A percentile compares a stretch with the other conserved stretches of the same genome.
These are phyloP conservation scores for Odobenus rosmarus DNA, from an alignment of 2,113 vertebrate genomes.

Conservation along the genomic window DNA sequence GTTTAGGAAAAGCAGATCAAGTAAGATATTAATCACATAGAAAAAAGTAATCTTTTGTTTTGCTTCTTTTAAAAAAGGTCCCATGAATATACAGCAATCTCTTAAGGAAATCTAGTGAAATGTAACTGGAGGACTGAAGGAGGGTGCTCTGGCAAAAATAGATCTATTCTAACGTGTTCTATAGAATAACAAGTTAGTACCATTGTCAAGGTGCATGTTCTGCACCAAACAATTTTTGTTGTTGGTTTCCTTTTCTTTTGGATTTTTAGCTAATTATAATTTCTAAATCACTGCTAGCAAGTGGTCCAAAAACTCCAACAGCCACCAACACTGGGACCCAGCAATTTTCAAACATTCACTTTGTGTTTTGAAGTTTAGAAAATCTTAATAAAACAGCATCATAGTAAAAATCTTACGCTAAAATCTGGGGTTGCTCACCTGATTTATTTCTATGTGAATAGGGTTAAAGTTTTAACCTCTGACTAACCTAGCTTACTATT, in stretches of 20 bases:
- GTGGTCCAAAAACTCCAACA: slow-evolving; percentile 87
- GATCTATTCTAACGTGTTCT: slow-evolving; percentile 87
- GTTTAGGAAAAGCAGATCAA: slow-evolving; percentile 89
- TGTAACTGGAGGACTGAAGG: slow-evolving; percentile 85
- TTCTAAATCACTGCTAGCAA: slow-evolving; percentile 81
- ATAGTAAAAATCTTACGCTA: slow-evolving; percentile 83
- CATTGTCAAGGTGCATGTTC: slow-evolving; percentile 89
- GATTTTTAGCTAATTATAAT: slow-evolving; percentile 87
- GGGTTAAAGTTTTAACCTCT: slow-evolving; percentile 79
- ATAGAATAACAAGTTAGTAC: slow-evolving; percentile 87
- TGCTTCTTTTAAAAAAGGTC: slow-evolving; percentile 88
- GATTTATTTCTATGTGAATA: slow-evolving; percentile 77
- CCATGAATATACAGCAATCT: slow-evolving; percentile 91
- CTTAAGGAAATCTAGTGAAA: slow-evolving; percentile 90
- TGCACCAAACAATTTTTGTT: slow-evolving; percentile 86
- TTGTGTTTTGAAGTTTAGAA: slow-evolving; percentile 86
- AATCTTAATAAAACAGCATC: slow-evolving; percentile 85
- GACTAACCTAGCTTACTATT: slow-evolving; percentile 64
- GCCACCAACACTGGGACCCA: slow-evolving; percentile 83
- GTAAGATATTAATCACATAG: slow-evolving; percentile 90
- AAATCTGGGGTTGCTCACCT: slow-evolving; percentile 79
- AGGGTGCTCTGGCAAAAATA: slow-evolving; percentile 88
- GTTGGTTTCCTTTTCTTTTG: slow-evolving; percentile 68
- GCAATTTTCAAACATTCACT: slow-evolving; percentile 80
- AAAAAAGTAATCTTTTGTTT: slow-evolving; percentile 88